Evolutionary conservation across 2,888 invertebrate genomes (phyloP).

Genomic region (Aphelenchoides bicaudatus): DNA sequence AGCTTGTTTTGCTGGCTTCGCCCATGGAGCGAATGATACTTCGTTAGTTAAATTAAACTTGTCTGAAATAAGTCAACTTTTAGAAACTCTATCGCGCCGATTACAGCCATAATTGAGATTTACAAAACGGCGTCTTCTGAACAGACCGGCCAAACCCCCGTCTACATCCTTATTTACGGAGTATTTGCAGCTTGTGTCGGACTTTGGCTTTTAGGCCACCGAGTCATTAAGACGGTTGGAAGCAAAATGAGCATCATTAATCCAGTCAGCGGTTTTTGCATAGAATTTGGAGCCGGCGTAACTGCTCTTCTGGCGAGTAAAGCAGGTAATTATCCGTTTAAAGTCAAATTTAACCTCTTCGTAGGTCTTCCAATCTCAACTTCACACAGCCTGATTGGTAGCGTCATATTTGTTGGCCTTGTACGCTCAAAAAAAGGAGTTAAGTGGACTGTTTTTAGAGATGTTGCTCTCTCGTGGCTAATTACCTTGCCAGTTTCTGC

Average conservation of each 20-base stretch:
- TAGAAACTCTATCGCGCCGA: slow-evolving; percentile 91
- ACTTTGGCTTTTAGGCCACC: slow-evolving; percentile 89
- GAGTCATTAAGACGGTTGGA: slow-evolving; percentile 92
- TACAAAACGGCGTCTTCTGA: slow-evolving; percentile 66
- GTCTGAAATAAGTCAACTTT: slow-evolving; percentile 61
- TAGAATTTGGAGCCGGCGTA: slow-evolving; percentile 89
- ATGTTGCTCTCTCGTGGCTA: slow-evolving; percentile 93
- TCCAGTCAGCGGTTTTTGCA: slow-evolving; percentile 88
- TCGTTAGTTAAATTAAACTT: slow-evolving; percentile 64
- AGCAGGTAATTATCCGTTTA: slow-evolving; percentile 83
- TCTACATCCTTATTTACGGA: slow-evolving; percentile 85
- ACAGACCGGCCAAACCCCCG: slow-evolving; percentile 71
- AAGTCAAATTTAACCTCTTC: too few relatives aligned
- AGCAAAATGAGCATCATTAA: slow-evolving; percentile 93
- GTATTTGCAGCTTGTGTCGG: slow-evolving; percentile 91
- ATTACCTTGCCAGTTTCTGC: slow-evolving; percentile 75
- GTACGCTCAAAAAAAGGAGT: slow-evolving; percentile 68
- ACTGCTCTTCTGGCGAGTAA: slow-evolving; percentile 94
- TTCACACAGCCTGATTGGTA: slow-evolving; percentile 70
- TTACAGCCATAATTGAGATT: slow-evolving; percentile 87
- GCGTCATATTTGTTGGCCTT: slow-evolving; percentile 90
- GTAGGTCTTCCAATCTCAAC: too few relatives aligned
- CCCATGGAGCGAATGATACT: slow-evolving; percentile 99
- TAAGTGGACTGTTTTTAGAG: slow-evolving; percentile 68
- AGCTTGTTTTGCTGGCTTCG: slow-evolving; percentile 94